Conservation (phyloP, 2,113 vertebrate genomes). For the Petroica traversi region DNA sequence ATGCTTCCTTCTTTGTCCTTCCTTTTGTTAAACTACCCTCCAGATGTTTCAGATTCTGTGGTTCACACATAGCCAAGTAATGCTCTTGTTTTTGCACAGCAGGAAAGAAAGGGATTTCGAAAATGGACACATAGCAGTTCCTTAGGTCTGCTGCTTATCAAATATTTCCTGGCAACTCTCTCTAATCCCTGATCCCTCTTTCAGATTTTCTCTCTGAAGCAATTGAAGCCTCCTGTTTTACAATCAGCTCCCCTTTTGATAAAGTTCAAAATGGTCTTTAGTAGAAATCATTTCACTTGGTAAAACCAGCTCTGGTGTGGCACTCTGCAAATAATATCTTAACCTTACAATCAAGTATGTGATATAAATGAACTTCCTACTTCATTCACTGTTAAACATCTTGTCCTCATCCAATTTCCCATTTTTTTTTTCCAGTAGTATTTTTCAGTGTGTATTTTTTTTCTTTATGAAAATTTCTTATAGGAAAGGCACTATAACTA, state of each 20-base stretch:
- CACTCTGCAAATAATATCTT: background rate
- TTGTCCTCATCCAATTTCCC: background rate
- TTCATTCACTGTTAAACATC: background rate
- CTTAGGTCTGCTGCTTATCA: slow-evolving; percentile 44
- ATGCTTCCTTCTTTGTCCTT: background rate
- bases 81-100: background rate
- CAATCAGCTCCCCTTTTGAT: background rate
- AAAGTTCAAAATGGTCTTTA: background rate
- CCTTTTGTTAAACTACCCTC: background rate
- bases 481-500: background rate
- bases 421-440: background rate
- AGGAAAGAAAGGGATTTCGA: slow-evolving; percentile 31
- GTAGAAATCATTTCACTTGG: background rate
- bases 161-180: slow-evolving; percentile 24
- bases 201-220: slow-evolving; percentile 2
- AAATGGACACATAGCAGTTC: background rate
- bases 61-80: slow-evolving; percentile 11
- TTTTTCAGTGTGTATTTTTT: background rate
- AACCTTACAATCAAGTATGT: background rate
- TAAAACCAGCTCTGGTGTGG: background rate
- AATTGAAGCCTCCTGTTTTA: slow-evolving; percentile 26
- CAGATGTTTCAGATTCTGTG: slow-evolving; percentile 41
- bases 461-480: background rate
- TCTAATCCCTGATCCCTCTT: slow-evolving; percentile 12
- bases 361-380: background rate